Evolutionary conservation across 2,888 invertebrate species (phyloP).

Genomic region (Campoplex nolae): DNA sequence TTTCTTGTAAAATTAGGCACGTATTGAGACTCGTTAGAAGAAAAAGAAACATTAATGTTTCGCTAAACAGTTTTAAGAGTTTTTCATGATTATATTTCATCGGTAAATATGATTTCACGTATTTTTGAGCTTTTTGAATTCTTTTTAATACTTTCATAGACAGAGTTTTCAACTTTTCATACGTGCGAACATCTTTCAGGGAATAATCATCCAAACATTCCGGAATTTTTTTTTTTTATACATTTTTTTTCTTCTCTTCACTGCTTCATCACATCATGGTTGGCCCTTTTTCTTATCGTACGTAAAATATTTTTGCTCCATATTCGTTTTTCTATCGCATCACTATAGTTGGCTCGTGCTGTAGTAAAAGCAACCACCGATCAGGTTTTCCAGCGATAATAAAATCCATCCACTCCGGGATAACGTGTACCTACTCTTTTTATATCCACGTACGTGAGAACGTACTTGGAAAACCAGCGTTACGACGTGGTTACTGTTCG

Average conservation of each 20-base stretch:
- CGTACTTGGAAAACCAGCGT: background rate
- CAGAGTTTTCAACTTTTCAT: background rate
- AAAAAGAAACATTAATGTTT: background rate
- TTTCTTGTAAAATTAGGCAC: background rate
- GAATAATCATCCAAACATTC: background rate
- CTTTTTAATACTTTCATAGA: no score
- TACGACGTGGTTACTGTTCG: background rate
- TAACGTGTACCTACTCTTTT: conserved; percentile 10
- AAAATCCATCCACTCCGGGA: conserved; percentile 24
- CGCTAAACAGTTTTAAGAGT: background rate
- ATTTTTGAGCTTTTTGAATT: background rate
- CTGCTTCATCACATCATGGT: conserved; percentile 4
- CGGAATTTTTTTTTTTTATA: conserved; percentile 15
- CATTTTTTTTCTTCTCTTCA: conserved; percentile 18
- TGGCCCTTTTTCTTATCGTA: conserved; percentile 3
- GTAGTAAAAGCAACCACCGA: conserved; percentile 26
- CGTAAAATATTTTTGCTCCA: conserved; percentile 46
- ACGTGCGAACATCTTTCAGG: background rate
- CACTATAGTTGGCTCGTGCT: conserved; percentile 5
- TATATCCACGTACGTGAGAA: conserved; percentile 13
- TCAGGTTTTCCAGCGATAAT: conserved; percentile 46
- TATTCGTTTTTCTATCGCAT: background rate
- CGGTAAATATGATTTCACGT: background rate
- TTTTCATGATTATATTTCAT: background rate
- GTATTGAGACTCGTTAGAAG: background rate